These are phyloP conservation scores for Cygnus buccinator DNA, from an alignment of 2,113 vertebrate species.

Conservation along the genomic window DNA sequence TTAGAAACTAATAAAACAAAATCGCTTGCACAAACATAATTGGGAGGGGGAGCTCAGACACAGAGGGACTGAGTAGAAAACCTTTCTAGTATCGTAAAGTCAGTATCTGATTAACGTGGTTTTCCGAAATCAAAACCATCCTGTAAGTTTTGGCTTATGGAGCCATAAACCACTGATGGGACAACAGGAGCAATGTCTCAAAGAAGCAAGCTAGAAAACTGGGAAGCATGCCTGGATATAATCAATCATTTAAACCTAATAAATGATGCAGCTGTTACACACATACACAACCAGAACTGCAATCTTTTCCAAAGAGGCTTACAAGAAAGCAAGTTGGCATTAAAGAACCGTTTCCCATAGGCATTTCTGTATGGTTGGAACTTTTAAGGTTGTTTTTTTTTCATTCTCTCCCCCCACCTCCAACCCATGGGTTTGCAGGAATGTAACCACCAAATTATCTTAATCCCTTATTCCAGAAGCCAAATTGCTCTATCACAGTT, in stretches of 20 bases:
- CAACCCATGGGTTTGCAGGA: not conserved
- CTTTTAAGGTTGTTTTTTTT: not conserved
- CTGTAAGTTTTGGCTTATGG: not conserved
- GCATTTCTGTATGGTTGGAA: not conserved
- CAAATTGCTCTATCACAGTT: not conserved
- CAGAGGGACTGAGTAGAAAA: not conserved
- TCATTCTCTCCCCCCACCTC: too few species aligned
- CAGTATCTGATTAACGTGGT: not conserved
- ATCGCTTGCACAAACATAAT: not conserved
- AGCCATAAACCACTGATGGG: not conserved
- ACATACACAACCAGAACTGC: not conserved
- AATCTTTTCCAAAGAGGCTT: not conserved
- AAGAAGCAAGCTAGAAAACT: constrained; percentile 15
- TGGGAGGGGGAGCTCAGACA: not conserved
- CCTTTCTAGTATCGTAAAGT: not conserved
- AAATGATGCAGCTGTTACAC: constrained; percentile 39
- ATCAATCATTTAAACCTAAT: constrained; percentile 47
- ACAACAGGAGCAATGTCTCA: constrained; percentile 39
- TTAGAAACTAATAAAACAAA: not conserved
- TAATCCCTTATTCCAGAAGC: not conserved
- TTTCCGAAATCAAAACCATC: constrained; percentile 48
- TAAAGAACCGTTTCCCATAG: not conserved
- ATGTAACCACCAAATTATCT: not conserved
- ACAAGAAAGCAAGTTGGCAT: not conserved
- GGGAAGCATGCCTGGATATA: constrained; percentile 40